Conservation (phyloP, 2,888 invertebrate species). For the Pristionchus entomophagus region DNA sequence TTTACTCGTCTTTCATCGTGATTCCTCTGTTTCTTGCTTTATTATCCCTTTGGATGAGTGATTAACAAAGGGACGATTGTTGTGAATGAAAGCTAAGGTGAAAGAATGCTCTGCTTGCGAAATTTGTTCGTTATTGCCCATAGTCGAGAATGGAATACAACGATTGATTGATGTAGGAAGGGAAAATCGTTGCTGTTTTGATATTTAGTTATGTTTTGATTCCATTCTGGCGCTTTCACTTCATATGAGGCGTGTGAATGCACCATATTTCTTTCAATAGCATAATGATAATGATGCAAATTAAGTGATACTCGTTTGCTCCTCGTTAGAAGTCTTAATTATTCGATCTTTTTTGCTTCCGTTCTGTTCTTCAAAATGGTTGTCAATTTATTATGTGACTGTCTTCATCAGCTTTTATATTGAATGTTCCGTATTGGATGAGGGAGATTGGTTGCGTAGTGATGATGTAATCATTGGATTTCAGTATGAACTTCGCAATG, state of each 20-base stretch:
- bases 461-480: background rate
- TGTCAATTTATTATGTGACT: background rate
- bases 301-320: no score
- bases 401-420: background rate
- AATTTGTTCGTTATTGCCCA: background rate
- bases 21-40: background rate
- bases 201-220: background rate
- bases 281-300: background rate
- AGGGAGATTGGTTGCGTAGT: no score
- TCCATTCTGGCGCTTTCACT: background rate
- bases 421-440: background rate
- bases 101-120: background rate
- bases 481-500: slow-evolving; percentile 33
- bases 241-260: no score
- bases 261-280: no score
- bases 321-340: no score
- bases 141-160: background rate
- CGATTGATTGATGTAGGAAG: background rate
- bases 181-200: background rate
- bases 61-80: no score
- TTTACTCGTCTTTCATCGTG: background rate
- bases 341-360: no score
- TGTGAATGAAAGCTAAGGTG: background rate
- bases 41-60: background rate
- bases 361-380: background rate